Conservation (phyloP, 1,140 invertebrate species). For the Dreissena rostriformis region DNA sequence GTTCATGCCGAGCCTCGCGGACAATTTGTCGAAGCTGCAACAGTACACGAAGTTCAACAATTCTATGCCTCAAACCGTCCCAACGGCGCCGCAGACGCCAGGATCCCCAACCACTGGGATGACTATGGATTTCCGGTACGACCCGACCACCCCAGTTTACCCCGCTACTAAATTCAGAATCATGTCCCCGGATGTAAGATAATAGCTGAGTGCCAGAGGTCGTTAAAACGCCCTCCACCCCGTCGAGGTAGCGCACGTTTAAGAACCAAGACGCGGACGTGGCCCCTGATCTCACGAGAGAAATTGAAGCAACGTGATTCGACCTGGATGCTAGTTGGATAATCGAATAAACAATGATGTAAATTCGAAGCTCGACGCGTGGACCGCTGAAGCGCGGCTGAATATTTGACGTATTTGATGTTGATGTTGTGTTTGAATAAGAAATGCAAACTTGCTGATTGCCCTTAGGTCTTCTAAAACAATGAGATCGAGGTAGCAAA, state of each 20-base stretch:
- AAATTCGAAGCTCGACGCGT: too few species aligned
- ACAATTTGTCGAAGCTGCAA: constrained; percentile 54
- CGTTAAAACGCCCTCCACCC: constrained; percentile 8
- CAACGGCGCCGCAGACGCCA: background rate
- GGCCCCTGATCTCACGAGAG: constrained; percentile 48
- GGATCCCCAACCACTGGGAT: constrained; percentile 21
- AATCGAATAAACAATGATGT: too few species aligned
- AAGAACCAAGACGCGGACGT: constrained; percentile 52
- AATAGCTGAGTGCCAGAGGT: constrained; percentile 20
- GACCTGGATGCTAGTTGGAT: too few species aligned
- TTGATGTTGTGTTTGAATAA: too few species aligned
- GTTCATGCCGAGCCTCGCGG: constrained; percentile 33
- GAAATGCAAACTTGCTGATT: too few species aligned
- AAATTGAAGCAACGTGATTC: constrained; percentile 51
- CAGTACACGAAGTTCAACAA: constrained; percentile 43
- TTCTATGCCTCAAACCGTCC: constrained; percentile 35
- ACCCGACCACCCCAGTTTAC: constrained; percentile 38
- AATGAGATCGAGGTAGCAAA: too few species aligned
- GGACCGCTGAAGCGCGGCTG: too few species aligned
- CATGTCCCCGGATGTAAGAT: constrained; percentile 46
- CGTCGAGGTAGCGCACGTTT: constrained; percentile 39
- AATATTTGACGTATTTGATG: too few species aligned
- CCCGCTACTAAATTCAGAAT: constrained; percentile 58
- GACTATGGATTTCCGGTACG: constrained; percentile 56
- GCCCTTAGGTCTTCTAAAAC: too few species aligned